Base-by-base conservation (phyloP, 1,140 invertebrate species). In the Periplaneta americana region DNA sequence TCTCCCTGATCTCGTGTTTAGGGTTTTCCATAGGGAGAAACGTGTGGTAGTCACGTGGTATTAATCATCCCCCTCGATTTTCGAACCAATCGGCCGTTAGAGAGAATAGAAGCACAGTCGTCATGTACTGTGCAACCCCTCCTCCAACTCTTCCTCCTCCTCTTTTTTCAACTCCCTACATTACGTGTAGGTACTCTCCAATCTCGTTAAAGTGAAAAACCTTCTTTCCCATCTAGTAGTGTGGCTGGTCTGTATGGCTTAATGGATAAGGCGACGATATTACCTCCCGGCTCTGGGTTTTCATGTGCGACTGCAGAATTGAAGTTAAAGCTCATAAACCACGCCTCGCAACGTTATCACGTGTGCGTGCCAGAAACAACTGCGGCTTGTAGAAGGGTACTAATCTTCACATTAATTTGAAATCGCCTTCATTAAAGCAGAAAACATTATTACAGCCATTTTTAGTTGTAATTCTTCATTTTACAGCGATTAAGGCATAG, bases 21-120 rank as follows among this genome's bases (percentile, higher is more conserved):
- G 48, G 48, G 48, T n/a, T 66, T 66, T 66, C 22, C 48, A 66
- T 28, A 76, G 75, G 75, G 78, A 33, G 78, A 17, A 48, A 80
- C 79, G 79, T 80, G 66, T 74, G 79, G 79, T 39, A 35, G 35
- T 80, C 79, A 80, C 79, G 79, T 80, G 79, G 48, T 39, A 80
- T 80, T 80, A 80, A 80, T 80, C 79, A 39, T 74, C 79, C 79
- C 79, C 79, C 79, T 74, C 79, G 79, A 80, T 80, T 80, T 80
- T 80, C 79, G 66, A 80, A 80, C 79, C 79, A 80, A 80, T 80
- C 79, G 79, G 39, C 39, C 79, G 79, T 80, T 74, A 37, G 31
- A 34, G 79, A 66, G 35, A 80, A 80, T 33, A n/a, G 78, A 66
- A 33, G 78, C 18, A 34, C 22, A 5, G n/a, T 66, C 22, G 31